These are phyloP conservation scores for Actinopyga echinites DNA, from an alignment of 53 echinoderm and acorn worm species.

Conservation along the genomic window DNA sequence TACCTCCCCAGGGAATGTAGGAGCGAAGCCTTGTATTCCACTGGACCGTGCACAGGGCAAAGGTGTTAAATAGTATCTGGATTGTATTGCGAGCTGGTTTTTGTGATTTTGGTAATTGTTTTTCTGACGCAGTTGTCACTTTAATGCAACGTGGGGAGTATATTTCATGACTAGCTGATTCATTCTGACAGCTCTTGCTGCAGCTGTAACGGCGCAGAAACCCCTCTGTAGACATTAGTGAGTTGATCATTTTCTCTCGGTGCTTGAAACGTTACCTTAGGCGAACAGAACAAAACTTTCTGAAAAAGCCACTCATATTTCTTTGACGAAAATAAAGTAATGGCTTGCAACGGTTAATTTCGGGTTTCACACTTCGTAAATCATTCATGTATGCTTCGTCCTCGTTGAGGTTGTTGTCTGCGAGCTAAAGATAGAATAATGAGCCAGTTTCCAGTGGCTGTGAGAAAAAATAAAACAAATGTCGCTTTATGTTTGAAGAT, in stretches of 20 bases:
- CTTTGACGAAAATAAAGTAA: slow-evolving; percentile 29
- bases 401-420: background rate
- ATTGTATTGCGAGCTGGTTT: slow-evolving; percentile 4
- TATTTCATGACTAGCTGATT: background rate
- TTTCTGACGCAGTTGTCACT: slow-evolving; percentile 40
- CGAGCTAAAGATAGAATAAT: slow-evolving; percentile 9
- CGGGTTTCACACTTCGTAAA: slow-evolving; percentile 36
- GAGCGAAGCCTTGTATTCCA: slow-evolving; percentile 8
- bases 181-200: slow-evolving; percentile 1
- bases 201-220: slow-evolving; percentile 7
- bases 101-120: slow-evolving; percentile 19
- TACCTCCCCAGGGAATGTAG: slow-evolving; percentile 9
- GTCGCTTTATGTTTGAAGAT: too few species aligned
- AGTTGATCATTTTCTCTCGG: too few species aligned
- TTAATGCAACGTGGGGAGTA: slow-evolving; percentile 30
- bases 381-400: background rate
- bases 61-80: slow-evolving; percentile 21
- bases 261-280: slow-evolving; percentile 5
- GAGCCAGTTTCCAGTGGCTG: background rate
- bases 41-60: slow-evolving; percentile 27
- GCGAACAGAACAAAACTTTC: background rate
- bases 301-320: slow-evolving; percentile 20
- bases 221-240: too few species aligned
- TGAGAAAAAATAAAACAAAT: too few species aligned
- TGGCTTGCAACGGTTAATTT: slow-evolving; percentile 38